Evolutionary conservation across 2,113 vertebrate species (phyloP), one percentile per base, ranked within the genome.

Genomic region (Tyrannus savana): DNA sequence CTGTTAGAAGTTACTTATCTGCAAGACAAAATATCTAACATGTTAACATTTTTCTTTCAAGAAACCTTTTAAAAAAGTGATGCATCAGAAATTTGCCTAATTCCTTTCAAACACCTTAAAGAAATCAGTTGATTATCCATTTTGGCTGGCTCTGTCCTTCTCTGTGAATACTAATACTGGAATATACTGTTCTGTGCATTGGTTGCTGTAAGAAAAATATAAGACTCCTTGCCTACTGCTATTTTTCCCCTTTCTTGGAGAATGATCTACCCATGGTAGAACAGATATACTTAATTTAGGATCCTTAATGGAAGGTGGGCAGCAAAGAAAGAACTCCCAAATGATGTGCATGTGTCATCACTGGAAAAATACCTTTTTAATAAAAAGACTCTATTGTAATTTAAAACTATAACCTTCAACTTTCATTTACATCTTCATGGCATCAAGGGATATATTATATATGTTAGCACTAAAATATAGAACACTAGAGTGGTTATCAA

Each of bases 1-100:
- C 66, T 96, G 13, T 91, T 90, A 74, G 77, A 94, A 93, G 28
- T 92, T 94, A 46, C 44, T 92, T 92, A 94, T 19, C 58, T 79
- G 59, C 10, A 84, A 30, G n/a, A 35, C 39, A 95, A 95, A 95
- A 93, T 95, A 72, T 46, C 28, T 47, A 55, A 53, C 81, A 87
- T 68, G 27, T 82, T 94, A 97, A 94, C 18, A 93, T 47, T 68
- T 31, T 89, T 64, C 37, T 64, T 96, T 4, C 25, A 89, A 82
- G 46, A 71, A 73, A 52, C 24, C 19, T 76, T 95, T 19, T 49
- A 89, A 87, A 50, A 74, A 72, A 59, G 75, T 35, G 5, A 14
- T 52, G 19, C 74, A 19, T 75, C 84, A 92, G 81, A 90, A 82
- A 92, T 89, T 22, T 72, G 66, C 33, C 25, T 59, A 77, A 88